Conservation (phyloP, 2,113 vertebrate genomes). For the Ivindomyrus marchei region DNA sequence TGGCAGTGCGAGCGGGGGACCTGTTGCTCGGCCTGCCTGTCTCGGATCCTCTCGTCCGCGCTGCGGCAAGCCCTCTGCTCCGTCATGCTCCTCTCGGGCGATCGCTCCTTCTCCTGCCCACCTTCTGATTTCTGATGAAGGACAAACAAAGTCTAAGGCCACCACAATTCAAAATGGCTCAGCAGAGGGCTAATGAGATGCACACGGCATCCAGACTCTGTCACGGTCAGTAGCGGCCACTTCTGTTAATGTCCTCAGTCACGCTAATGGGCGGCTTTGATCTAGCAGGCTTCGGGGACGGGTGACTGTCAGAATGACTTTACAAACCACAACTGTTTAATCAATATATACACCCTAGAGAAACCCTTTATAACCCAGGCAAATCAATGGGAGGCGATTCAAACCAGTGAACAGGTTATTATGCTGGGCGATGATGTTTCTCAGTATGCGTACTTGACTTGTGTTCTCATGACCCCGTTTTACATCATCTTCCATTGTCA, state of each 20-base stretch:
- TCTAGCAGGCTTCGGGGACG: neutral
- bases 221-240: neutral
- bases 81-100: slow-evolving; percentile 6
- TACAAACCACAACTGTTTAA: slow-evolving; percentile 3
- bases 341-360: neutral
- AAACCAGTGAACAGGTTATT: slow-evolving; percentile 2
- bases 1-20: neutral
- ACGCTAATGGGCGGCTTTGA: neutral
- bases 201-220: neutral
- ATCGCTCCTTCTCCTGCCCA: slow-evolving; percentile 43
- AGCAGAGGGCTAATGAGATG: neutral
- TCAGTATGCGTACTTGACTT: neutral
- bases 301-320: neutral
- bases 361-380: neutral
- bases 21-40: slow-evolving; percentile 17
- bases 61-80: neutral
- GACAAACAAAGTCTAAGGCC: neutral
- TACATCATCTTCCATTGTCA: neutral
- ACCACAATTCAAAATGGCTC: neutral
- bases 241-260: neutral
- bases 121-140: slow-evolving; percentile 40
- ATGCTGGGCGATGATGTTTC: neutral
- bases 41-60: slow-evolving; percentile 1
- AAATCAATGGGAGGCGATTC: neutral
- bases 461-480: neutral